These are phyloP conservation scores for Papilio polytes DNA, from an alignment of 1,140 invertebrate species.

Conservation along the genomic window DNA sequence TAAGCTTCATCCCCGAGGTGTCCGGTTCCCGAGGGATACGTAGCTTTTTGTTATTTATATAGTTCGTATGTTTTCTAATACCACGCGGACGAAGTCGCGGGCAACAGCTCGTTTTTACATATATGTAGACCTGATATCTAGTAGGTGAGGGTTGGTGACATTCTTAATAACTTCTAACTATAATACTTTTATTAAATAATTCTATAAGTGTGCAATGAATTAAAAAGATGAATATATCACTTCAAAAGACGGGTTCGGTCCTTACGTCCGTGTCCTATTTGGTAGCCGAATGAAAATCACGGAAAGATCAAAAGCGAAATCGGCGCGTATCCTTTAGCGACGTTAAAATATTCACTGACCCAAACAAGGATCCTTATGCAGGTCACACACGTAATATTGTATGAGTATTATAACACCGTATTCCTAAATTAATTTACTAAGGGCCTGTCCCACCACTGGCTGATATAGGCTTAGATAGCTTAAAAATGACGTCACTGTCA, in stretches of 20 bases:
- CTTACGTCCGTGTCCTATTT: not conserved
- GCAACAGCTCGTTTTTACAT: too few species aligned
- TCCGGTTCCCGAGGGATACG: too few species aligned
- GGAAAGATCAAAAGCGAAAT: constrained; percentile 13
- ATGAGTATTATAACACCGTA: too few species aligned
- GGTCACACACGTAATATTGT: not conserved
- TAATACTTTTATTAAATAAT: not conserved
- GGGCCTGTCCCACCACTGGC: too few species aligned
- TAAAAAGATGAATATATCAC: not conserved
- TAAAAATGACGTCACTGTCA: too few species aligned
- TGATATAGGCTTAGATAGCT: too few species aligned
- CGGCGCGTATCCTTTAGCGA: constrained; percentile 12
- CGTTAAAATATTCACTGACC: constrained; percentile 19
- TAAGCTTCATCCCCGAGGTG: too few species aligned
- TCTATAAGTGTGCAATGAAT: not conserved
- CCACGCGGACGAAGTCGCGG: too few species aligned
- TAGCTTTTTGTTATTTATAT: too few species aligned
- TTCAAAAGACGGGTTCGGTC: constrained; percentile 9
- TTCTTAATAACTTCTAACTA: not conserved
- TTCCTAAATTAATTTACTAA: too few species aligned
- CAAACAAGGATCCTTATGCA: constrained; percentile 2
- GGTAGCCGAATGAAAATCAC: constrained; percentile 6
- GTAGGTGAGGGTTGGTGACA: not conserved
- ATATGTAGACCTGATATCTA: too few species aligned
- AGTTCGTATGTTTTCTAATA: too few species aligned